phyloP scores from a whole-genome alignment of 2,797 vertebrate species.

The Dallia pectoralis region DNA sequence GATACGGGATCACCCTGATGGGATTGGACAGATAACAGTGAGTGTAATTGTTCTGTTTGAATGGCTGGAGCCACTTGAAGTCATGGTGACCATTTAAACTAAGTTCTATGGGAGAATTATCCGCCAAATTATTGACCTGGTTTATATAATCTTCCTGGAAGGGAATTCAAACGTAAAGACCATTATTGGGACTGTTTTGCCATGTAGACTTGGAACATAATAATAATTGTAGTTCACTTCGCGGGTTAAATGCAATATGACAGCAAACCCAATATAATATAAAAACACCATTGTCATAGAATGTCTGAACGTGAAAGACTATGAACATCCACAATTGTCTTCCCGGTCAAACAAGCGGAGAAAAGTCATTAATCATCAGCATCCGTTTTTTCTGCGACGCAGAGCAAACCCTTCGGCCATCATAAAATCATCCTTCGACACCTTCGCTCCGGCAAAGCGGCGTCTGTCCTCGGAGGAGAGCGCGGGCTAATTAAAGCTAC shows the following conservation, averaged over 20 bases:
- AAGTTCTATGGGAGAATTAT: background rate
- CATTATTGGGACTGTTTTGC: too few relatives aligned
- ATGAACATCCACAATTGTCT: too few relatives aligned
- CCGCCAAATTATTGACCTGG: too few relatives aligned
- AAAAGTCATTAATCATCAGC: too few relatives aligned
- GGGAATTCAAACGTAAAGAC: background rate
- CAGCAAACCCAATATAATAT: background rate
- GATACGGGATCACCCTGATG: conserved; percentile 11
- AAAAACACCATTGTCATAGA: background rate
- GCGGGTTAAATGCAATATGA: too few relatives aligned
- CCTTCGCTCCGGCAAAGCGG: background rate
- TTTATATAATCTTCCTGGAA: too few relatives aligned
- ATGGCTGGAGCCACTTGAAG: background rate
- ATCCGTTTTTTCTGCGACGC: background rate
- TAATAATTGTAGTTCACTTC: too few relatives aligned
- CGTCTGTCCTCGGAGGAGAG: background rate
- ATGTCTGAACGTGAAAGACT: background rate
- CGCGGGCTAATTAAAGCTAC: conserved; percentile 12
- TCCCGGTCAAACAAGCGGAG: background rate
- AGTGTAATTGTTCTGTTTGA: background rate
- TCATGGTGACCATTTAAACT: background rate
- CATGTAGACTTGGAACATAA: too few relatives aligned
- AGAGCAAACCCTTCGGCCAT: background rate
- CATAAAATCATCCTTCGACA: background rate
- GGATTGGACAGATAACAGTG: conserved; percentile 13